Percentiles rank a stretch among this genome's conserved stretches.
phyloP scores from a whole-genome alignment of 2,888 invertebrate species.

The Crocallis elinguaria region DNA sequence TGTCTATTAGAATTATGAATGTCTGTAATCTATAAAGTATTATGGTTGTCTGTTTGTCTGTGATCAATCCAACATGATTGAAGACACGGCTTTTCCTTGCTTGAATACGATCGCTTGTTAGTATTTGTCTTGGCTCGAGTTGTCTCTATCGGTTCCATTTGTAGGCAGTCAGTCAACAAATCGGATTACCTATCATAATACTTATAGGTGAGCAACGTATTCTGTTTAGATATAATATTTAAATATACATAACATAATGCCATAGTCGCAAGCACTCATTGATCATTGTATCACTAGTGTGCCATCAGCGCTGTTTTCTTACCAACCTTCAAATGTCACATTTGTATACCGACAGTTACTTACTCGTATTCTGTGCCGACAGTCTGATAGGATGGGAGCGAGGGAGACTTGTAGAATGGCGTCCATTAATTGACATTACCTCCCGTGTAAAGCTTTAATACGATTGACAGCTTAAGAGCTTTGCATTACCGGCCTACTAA shows the following conservation, averaged over 20 bases:
- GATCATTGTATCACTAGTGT: no score
- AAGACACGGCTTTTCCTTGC: no score
- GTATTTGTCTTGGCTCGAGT: conserved; percentile 13
- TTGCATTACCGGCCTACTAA: conserved; percentile 18
- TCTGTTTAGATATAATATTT: no score
- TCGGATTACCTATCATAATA: not conserved
- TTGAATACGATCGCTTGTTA: not conserved
- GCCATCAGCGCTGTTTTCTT: no score
- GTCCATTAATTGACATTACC: conserved; percentile 5
- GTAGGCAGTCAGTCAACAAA: not conserved
- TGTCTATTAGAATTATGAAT: no score
- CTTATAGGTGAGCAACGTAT: no score
- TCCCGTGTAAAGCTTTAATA: conserved; percentile 9
- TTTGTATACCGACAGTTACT: not conserved
- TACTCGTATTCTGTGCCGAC: no score
- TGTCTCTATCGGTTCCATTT: conserved; percentile 1
- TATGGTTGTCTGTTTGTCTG: not conserved
- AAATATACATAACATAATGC: no score
- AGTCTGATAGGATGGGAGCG: not conserved
- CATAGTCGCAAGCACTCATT: no score
- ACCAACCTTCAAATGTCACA: no score
- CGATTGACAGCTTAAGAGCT: conserved; percentile 30
- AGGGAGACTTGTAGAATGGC: not conserved
- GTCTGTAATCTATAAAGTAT: no score
- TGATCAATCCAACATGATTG: conserved; percentile 7